A percentile compares a stretch with the other conserved stretches of the same genome.
phyloP scores from a whole-genome alignment of 2,888 invertebrate genomes.

The Venusia cambrica region DNA sequence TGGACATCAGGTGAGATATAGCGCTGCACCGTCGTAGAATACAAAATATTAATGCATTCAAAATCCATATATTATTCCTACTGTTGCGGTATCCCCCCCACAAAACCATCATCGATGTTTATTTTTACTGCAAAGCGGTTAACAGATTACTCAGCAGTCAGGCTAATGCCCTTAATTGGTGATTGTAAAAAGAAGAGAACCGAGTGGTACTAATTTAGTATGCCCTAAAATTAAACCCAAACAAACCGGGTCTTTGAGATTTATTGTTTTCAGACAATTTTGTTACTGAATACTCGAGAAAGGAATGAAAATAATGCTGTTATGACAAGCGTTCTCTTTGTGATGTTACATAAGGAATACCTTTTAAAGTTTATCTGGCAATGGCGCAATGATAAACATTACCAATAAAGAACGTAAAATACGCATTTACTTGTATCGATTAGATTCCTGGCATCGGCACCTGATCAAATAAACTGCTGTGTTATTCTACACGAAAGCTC shows the following conservation, averaged over 20 bases:
- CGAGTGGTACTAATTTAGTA: slow-evolving; percentile 22
- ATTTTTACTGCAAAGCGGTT: slow-evolving; percentile 24
- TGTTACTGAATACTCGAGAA: too few relatives aligned
- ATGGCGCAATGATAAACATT: too few relatives aligned
- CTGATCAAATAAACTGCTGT: slow-evolving; percentile 26
- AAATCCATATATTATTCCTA: too few relatives aligned
- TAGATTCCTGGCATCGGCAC: slow-evolving; percentile 22
- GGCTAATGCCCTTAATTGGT: slow-evolving; percentile 28
- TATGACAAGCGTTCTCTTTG: too few relatives aligned
- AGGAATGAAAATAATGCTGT: too few relatives aligned
- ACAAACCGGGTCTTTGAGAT: slow-evolving; percentile 10
- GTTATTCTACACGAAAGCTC: slow-evolving; percentile 10
- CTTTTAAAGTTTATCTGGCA: too few relatives aligned
- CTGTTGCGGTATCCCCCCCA: slow-evolving; percentile 2
- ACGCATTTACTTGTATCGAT: slow-evolving; percentile 5
- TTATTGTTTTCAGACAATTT: too few relatives aligned
- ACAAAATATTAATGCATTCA: too few relatives aligned
- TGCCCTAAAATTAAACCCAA: slow-evolving; percentile 19
- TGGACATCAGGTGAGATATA: too few relatives aligned
- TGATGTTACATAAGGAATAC: too few relatives aligned
- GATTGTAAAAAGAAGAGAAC: slow-evolving; percentile 26
- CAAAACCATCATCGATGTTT: slow-evolving; percentile 22
- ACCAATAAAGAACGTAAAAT: too few relatives aligned
- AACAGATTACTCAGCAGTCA: slow-evolving; percentile 28
- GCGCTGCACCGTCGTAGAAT: too few relatives aligned